phyloP scores from a whole-genome alignment of 1,140 invertebrate species.

The Caligus rogercresseyi region DNA sequence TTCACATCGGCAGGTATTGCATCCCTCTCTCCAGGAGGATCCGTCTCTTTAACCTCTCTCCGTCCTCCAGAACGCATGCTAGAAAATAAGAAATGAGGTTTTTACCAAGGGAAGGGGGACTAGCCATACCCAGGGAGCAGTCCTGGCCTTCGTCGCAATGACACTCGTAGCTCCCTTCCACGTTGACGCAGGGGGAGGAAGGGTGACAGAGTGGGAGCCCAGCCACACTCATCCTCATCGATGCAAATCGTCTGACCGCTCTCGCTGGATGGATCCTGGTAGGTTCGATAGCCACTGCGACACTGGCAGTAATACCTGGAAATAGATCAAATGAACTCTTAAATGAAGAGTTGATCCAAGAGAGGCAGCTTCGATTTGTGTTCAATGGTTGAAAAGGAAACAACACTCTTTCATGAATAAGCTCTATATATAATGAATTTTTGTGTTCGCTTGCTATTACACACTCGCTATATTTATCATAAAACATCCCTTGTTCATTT shows the following conservation, averaged over 20 bases:
- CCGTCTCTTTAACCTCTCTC: constrained; percentile 36
- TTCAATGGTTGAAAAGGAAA: too few species aligned
- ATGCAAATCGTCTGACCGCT: neutral
- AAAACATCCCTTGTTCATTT: too few species aligned
- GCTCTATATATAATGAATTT: too few species aligned
- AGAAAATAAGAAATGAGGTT: too few species aligned
- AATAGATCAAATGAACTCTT: neutral
- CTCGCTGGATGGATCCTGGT: constrained; percentile 13
- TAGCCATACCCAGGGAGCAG: constrained; percentile 39
- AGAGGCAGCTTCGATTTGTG: too few species aligned
- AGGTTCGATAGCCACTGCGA: constrained; percentile 49
- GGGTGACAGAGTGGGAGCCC: constrained; percentile 52
- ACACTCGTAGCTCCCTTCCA: constrained; percentile 58
- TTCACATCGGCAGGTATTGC: constrained; percentile 40
- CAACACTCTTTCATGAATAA: too few species aligned
- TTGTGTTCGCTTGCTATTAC: too few species aligned
- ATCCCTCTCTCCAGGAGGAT: constrained; percentile 36
- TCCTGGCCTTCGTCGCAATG: constrained; percentile 39
- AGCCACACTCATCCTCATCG: constrained; percentile 71
- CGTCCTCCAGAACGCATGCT: constrained; percentile 43
- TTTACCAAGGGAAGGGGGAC: too few species aligned
- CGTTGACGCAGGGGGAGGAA: constrained; percentile 57
- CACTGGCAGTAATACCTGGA: constrained; percentile 65
- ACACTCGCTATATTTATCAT: too few species aligned
- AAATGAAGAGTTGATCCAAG: too few species aligned